Conservation (phyloP, 2,888 invertebrate species). For the Tenthredo notha region DNA sequence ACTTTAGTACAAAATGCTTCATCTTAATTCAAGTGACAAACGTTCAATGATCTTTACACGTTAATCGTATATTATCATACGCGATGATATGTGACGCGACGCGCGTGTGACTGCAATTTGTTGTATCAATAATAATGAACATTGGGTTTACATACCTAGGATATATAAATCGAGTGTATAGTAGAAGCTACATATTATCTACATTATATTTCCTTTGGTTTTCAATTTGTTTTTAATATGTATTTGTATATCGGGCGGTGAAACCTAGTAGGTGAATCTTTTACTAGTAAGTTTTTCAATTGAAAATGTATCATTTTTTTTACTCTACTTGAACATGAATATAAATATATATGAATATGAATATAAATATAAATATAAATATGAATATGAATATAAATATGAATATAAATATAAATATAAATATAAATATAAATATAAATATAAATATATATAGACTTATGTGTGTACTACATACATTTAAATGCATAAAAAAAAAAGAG, state of each 20-base stretch:
- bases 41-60: constrained; percentile 52
- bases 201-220: not conserved
- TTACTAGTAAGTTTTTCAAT: constrained; percentile 5
- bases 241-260: constrained; percentile 57
- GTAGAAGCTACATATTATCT: constrained; percentile 16
- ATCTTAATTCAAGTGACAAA: constrained; percentile 70
- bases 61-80: constrained; percentile 70
- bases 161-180: constrained; percentile 25
- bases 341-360: constrained; percentile 27
- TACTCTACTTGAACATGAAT: constrained; percentile 34
- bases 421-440: not conserved
- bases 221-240: constrained; percentile 14
- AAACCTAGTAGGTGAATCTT: constrained; percentile 56
- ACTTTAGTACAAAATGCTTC: constrained; percentile 77
- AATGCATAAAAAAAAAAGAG: not conserved
- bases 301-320: constrained; percentile 19
- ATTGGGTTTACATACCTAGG: constrained; percentile 55
- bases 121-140: constrained; percentile 61
- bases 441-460: not conserved
- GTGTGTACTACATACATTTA: constrained; percentile 28
- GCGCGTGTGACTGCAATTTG: constrained; percentile 70
- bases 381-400: constrained; percentile 12
- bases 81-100: constrained; percentile 64
- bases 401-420: constrained; percentile 9
- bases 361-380: constrained; percentile 1